Conservation (phyloP, 2,888 invertebrate genomes). For the Drosophila fungiperda region DNA sequence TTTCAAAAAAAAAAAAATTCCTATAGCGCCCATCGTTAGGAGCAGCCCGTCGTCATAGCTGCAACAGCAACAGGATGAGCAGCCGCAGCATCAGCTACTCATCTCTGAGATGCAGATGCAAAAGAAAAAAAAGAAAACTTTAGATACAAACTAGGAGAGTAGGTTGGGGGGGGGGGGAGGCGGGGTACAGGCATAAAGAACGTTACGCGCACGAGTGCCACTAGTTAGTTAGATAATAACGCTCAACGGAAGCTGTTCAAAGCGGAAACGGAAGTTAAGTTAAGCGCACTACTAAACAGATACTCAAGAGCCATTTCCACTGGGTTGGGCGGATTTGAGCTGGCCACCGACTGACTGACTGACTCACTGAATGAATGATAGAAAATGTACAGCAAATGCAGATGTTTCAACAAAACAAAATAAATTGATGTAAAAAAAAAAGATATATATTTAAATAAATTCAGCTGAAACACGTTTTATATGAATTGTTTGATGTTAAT, state of each 20-base stretch:
- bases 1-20: constrained; percentile 68
- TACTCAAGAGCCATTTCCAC: constrained; percentile 51
- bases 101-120: constrained; percentile 36
- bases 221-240: constrained; percentile 81
- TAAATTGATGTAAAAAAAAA: no score
- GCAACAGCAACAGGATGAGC: constrained; percentile 27
- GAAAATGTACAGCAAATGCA: constrained; percentile 1
- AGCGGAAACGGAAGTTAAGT: constrained; percentile 81
- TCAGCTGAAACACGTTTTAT: background rate
- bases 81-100: constrained; percentile 36
- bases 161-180: constrained; percentile 6
- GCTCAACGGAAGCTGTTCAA: constrained; percentile 77
- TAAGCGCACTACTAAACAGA: constrained; percentile 81
- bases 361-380: constrained; percentile 35
- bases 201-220: constrained; percentile 80
- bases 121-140: constrained; percentile 21
- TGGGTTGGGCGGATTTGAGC: background rate
- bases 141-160: constrained; percentile 43
- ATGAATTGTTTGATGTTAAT: background rate
- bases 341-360: constrained; percentile 32
- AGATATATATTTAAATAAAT: no score
- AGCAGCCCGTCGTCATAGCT: constrained; percentile 25
- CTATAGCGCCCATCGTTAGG: constrained; percentile 54
- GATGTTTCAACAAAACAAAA: no score
- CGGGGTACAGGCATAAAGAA: constrained; percentile 57